Evolutionary conservation across 2,888 invertebrate genomes (phyloP).

Genomic region (Caenorhabditis virilis): DNA sequence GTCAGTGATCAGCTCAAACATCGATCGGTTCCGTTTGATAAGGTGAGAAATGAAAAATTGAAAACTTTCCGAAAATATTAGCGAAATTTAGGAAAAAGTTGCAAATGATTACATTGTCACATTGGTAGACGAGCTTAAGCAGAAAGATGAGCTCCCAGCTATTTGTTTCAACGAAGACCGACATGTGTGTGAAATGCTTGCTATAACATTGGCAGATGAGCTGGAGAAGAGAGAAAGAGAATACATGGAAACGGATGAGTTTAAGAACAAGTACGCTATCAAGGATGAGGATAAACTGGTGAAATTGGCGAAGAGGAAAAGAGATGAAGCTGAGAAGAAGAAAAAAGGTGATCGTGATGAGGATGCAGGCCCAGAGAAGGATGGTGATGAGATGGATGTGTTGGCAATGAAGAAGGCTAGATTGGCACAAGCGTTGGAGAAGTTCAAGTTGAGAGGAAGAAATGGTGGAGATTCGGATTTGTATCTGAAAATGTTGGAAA

Average conservation of each 20-base stretch:
- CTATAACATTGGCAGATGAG: slow-evolving; percentile 43
- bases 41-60: slow-evolving; percentile 21
- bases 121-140: slow-evolving; percentile 58
- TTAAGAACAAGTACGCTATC: slow-evolving; percentile 60
- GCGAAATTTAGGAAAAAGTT: slow-evolving; percentile 33
- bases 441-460: slow-evolving; percentile 59
- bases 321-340: slow-evolving; percentile 62
- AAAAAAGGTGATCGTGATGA: slow-evolving; percentile 47
- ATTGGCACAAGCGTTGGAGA: slow-evolving; percentile 59
- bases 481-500: slow-evolving; percentile 58
- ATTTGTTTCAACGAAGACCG: slow-evolving; percentile 67
- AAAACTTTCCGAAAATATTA: background rate
- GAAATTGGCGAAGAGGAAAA: slow-evolving; percentile 63
- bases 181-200: slow-evolving; percentile 60
- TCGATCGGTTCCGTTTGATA: slow-evolving; percentile 55
- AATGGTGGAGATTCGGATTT: slow-evolving; percentile 55
- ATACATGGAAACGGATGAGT: slow-evolving; percentile 60
- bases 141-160: slow-evolving; percentile 60
- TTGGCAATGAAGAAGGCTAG: slow-evolving; percentile 56
- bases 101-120: slow-evolving; percentile 60
- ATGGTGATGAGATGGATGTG: slow-evolving; percentile 51
- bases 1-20: slow-evolving; percentile 47
- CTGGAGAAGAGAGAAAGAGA: slow-evolving; percentile 54
- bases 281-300: slow-evolving; percentile 64
- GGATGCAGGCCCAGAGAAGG: slow-evolving; percentile 43